Percentiles rank a stretch among this genome's conserved stretches.
Conservation (phyloP, 2,888 invertebrate species). For the Rhyacophila evoluta region DNA sequence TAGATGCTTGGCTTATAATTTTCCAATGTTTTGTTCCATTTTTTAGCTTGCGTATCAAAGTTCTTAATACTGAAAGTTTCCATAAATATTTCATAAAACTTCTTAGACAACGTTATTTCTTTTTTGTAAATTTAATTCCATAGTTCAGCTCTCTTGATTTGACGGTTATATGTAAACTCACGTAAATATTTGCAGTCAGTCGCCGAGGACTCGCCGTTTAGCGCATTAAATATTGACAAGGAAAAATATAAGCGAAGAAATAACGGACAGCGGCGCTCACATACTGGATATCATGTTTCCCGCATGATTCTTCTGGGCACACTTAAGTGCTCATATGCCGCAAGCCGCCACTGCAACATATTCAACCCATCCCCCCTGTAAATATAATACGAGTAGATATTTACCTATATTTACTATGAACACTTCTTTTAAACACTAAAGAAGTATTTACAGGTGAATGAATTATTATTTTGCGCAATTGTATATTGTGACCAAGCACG, state of each 20-base stretch:
- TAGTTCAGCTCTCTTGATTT: neutral
- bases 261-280: slow-evolving; percentile 29
- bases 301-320: slow-evolving; percentile 52
- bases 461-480: too few species aligned
- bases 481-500: too few species aligned
- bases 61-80: too few species aligned
- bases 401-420: slow-evolving; percentile 1
- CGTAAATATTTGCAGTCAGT: slow-evolving; percentile 42
- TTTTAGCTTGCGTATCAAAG: too few species aligned
- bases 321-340: slow-evolving; percentile 51
- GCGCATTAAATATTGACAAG: slow-evolving; percentile 54
- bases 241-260: slow-evolving; percentile 52
- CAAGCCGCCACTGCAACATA: slow-evolving; percentile 9
- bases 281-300: slow-evolving; percentile 48
- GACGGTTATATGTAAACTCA: slow-evolving; percentile 33
- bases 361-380: neutral
- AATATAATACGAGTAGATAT: neutral
- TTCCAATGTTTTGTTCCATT: too few species aligned
- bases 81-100: too few species aligned
- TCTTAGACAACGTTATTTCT: too few species aligned
- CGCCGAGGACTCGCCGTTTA: slow-evolving; percentile 42
- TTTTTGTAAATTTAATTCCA: neutral
- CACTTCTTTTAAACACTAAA: neutral
- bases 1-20: too few species aligned
- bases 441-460: too few species aligned